phyloP scores from a whole-genome alignment of 2,113 vertebrate genomes.

The Centropus bengalensis region DNA sequence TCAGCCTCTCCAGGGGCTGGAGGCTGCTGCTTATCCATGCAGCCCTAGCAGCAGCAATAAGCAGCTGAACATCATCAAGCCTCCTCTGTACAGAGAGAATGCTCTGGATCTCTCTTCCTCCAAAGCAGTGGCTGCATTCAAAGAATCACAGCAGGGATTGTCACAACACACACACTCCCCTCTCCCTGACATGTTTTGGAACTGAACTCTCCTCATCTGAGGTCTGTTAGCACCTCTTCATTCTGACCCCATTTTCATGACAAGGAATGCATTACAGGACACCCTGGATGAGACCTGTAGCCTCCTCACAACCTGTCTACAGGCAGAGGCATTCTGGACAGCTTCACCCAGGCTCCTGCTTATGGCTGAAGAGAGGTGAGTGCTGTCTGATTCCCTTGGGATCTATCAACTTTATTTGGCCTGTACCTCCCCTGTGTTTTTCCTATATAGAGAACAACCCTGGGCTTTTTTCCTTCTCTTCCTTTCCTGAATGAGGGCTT shows the following conservation, averaged over 20 bases:
- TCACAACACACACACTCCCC: neutral
- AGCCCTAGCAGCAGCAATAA: slow-evolving; percentile 46
- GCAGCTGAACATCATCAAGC: neutral
- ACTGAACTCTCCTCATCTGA: accelerated
- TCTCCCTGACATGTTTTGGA: neutral
- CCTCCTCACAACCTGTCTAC: neutral
- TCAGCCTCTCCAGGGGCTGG: slow-evolving; percentile 13
- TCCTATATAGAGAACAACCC: neutral
- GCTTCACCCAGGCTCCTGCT: neutral
- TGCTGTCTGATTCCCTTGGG: neutral
- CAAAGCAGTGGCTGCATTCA: neutral
- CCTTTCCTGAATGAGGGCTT: neutral
- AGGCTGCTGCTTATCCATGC: slow-evolving; percentile 41
- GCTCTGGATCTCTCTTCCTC: neutral
- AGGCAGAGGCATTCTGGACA: neutral
- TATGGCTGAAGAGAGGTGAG: neutral
- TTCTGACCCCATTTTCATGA: neutral
- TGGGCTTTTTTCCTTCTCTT: neutral
- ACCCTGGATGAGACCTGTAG: neutral
- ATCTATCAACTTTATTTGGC: neutral
- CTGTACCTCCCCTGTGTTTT: neutral
- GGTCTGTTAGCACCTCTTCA: neutral
- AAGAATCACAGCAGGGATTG: neutral
- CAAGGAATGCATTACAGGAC: neutral
- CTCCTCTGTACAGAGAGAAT: neutral